Conservation (phyloP, 2,797 vertebrate species). For the Cyprinella venusta region DNA sequence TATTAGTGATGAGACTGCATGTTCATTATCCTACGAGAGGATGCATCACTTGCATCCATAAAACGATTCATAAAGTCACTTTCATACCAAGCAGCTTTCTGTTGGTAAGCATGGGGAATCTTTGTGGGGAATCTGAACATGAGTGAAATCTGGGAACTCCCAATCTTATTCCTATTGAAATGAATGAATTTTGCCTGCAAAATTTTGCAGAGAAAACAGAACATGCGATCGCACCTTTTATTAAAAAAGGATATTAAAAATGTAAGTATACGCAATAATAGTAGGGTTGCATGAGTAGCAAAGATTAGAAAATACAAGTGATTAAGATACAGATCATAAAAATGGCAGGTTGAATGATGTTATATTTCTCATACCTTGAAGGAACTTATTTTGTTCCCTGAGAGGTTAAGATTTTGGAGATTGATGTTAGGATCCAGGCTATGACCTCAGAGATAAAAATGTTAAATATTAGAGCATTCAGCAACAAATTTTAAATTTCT, state of each 20-base stretch:
- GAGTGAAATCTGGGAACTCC: neutral
- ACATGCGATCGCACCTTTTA: too few species aligned
- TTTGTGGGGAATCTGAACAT: neutral
- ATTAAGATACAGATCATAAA: neutral
- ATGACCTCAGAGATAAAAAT: constrained; percentile 63
- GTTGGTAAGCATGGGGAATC: neutral
- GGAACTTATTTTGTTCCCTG: constrained; percentile 87
- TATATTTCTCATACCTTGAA: constrained; percentile 78
- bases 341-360: constrained; percentile 8
- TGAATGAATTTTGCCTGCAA: neutral
- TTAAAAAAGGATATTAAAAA: neutral
- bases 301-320: neutral
- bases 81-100: neutral
- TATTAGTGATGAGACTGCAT: too few species aligned
- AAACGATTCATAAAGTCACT: neutral
- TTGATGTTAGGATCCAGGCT: constrained; percentile 81
- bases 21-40: too few species aligned
- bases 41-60: too few species aligned
- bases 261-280: neutral
- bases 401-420: constrained; percentile 87
- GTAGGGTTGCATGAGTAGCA: neutral
- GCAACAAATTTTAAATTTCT: neutral
- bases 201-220: neutral
- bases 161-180: neutral
- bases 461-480: constrained; percentile 12